These are phyloP conservation scores for Lottia scabra DNA, from an alignment of 2,888 invertebrate genomes.

Conservation along the genomic window DNA sequence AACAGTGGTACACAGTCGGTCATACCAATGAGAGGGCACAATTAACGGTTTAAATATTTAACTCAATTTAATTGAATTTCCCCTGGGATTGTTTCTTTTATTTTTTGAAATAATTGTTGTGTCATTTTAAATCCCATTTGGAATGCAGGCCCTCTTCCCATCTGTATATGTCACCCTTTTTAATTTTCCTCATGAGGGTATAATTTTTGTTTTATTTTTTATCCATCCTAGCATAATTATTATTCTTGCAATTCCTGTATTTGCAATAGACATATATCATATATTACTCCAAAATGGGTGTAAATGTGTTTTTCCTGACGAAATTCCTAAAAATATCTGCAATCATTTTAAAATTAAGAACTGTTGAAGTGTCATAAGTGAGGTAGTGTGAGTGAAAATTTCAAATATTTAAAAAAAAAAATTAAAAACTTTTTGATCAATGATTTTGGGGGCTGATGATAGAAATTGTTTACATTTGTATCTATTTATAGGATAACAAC, in stretches of 20 bases:
- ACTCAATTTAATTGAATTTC: background rate
- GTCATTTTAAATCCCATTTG: background rate
- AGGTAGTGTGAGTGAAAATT: constrained; percentile 14
- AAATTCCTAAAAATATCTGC: no score
- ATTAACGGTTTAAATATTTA: background rate
- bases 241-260: constrained; percentile 23
- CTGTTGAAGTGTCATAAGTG: constrained; percentile 17
- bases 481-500: constrained; percentile 58
- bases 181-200: constrained; percentile 9
- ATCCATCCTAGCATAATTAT: constrained; percentile 22
- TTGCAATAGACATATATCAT: constrained; percentile 20
- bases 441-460: background rate
- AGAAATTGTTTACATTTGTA: constrained; percentile 28
- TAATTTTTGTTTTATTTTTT: background rate
- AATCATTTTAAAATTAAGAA: no score
- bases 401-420: constrained; percentile 6
- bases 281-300: background rate
- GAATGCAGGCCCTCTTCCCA: background rate
- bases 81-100: background rate
- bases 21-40: constrained; percentile 1
- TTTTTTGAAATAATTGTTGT: constrained; percentile 4
- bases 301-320: constrained; percentile 1
- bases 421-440: background rate
- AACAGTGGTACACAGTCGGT: background rate
- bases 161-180: background rate